A percentile compares a stretch with the other conserved stretches of the same genome.
Conservation (phyloP, 2,113 vertebrate genomes). For the Zapornia atra region DNA sequence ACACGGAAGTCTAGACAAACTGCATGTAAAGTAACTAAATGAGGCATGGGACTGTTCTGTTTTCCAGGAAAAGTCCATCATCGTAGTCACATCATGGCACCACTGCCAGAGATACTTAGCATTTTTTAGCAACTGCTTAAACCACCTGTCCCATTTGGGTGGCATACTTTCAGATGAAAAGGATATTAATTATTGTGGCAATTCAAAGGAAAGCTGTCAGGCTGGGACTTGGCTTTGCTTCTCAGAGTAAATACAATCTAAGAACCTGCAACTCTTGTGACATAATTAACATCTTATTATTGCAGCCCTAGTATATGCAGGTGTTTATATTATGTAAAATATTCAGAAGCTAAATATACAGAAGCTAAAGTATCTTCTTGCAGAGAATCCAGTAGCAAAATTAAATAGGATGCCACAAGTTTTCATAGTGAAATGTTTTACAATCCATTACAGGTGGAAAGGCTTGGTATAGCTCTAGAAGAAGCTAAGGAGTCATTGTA, state of each 20-base stretch:
- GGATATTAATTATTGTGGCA: not conserved
- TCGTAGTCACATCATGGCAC: not conserved
- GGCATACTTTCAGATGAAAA: not conserved
- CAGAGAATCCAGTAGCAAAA: not conserved
- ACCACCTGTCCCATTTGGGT: not conserved
- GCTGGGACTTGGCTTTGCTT: constrained; percentile 4
- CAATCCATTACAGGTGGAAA: not conserved
- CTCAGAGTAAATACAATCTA: not conserved
- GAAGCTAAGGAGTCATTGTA: not conserved
- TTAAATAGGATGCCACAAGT: not conserved
- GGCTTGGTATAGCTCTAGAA: not conserved
- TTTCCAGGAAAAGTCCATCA: not conserved
- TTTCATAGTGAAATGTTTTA: not conserved
- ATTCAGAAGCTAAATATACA: not conserved
- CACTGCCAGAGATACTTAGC: not conserved
- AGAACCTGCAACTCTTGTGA: not conserved
- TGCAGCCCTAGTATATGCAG: not conserved
- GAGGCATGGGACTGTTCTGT: not conserved
- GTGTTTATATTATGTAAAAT: not conserved
- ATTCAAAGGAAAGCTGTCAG: not conserved
- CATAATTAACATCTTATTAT: not conserved
- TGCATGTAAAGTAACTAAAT: not conserved
- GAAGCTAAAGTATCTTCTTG: not conserved
- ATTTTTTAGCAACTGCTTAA: not conserved
- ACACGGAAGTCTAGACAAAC: not conserved